Percentiles rank a stretch among this genome's conserved stretches.
phyloP scores from a whole-genome alignment of 2,113 vertebrate species.

The Limanda limanda region DNA sequence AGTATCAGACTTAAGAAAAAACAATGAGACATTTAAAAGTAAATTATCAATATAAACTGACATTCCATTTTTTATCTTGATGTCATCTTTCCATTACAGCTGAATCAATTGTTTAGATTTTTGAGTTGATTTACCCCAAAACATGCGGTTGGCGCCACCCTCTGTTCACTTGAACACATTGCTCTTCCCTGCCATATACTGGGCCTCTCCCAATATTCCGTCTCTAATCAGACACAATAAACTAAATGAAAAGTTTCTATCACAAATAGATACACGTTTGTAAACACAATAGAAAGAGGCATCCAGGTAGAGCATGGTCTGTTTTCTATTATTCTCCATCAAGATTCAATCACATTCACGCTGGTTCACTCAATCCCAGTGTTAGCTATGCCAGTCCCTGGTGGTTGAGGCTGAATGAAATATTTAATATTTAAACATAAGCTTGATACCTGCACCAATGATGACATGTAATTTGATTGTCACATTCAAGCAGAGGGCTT shows the following conservation, averaged over 20 bases:
- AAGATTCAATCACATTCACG: neutral
- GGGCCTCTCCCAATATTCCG: neutral
- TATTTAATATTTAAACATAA: neutral
- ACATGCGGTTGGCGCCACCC: constrained; percentile 49
- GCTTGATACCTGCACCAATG: neutral
- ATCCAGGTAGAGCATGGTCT: neutral
- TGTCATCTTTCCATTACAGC: too few relatives aligned
- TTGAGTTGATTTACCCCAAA: neutral
- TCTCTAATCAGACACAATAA: neutral
- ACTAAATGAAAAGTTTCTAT: neutral
- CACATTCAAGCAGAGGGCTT: neutral
- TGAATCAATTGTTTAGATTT: too few relatives aligned
- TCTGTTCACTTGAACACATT: constrained; percentile 27
- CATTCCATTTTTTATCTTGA: too few relatives aligned
- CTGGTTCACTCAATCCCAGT: constrained; percentile 9
- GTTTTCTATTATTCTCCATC: neutral
- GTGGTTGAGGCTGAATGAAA: too few relatives aligned
- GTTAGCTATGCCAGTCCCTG: too few relatives aligned
- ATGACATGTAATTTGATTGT: constrained; percentile 10
- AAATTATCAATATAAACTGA: too few relatives aligned
- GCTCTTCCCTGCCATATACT: neutral
- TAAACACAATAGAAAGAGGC: neutral
- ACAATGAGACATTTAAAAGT: too few relatives aligned
- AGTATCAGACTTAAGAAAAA: too few relatives aligned
- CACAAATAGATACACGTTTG: neutral